Evolutionary conservation across 92 coral and sea anemone genomes (phyloP), one percentile per base, ranked within the genome.

Genomic region (Bergia sp.): DNA sequence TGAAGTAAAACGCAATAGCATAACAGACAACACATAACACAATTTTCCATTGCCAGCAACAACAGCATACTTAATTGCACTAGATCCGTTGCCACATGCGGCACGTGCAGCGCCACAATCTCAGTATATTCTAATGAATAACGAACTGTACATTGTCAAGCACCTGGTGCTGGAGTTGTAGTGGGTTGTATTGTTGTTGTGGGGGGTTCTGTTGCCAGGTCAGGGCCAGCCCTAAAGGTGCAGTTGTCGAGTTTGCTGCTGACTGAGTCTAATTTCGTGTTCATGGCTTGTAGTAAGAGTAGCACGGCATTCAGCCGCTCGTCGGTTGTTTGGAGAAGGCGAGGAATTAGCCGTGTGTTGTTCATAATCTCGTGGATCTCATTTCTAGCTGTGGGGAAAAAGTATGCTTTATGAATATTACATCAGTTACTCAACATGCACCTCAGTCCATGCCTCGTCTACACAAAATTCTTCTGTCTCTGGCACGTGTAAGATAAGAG

Each of bases 241-340:
- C 95, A 94, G 89, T 94, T 94, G 3, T 92, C 95, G 23, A 94
- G 90, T 80, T 87, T 92, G 20, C 81, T 77, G 4, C 90, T 90
- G 82, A 94, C 73, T 0, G 90, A 85, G 84, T 71, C 83, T 50
- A 94, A 80, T 80, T 91, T 81, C 10, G 81, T 39, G 55, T 81
- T 73, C 87, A 94, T 73, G 88, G 75, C 85, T 82, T 79, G 90
- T 0, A 94, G 58, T 37, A 82, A 85, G 88, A 58, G 82, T 81
- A 93, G 45, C 39, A 94, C 42, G 13, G 58, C 89, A 55, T 93
- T 75, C 85, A 94, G 76, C n/a, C 65, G 61, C 76, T 86, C 47
- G 39, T 85, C 85, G 10, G 95, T 92, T 20, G 93, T 89, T 40
- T 89, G 84, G 20, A 89, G 44, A 42, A 92, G 91, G 53, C 23